Conservation (phyloP, 92 coral and sea anemone genomes). For the Umimayanthus chanpuru region DNA sequence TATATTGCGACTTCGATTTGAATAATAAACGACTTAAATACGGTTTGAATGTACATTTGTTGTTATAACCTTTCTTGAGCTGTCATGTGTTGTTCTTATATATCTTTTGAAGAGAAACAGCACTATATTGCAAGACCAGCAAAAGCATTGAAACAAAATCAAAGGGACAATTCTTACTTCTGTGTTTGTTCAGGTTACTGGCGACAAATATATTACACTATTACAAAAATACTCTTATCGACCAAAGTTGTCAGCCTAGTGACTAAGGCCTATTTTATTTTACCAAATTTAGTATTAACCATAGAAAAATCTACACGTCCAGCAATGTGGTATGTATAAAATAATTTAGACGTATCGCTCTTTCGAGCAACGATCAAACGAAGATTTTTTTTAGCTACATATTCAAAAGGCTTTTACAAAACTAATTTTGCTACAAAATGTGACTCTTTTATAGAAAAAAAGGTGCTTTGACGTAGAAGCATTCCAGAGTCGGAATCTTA, state of each 20-base stretch:
- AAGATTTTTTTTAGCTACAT: slow-evolving; percentile 31
- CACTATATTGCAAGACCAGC: background rate
- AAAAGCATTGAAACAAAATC: slow-evolving; percentile 11
- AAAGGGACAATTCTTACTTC: slow-evolving; percentile 1
- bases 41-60: slow-evolving; percentile 19
- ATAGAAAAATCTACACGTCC: slow-evolving; percentile 57
- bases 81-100: background rate
- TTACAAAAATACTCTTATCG: slow-evolving; percentile 49
- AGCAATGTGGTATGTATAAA: slow-evolving; percentile 33
- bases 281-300: slow-evolving; percentile 70
- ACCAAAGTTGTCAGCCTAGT: slow-evolving; percentile 28
- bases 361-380: slow-evolving; percentile 17
- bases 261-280: slow-evolving; percentile 39
- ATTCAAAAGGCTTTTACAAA: slow-evolving; percentile 84
- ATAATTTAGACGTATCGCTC: slow-evolving; percentile 35
- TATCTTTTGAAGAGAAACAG: background rate
- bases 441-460: slow-evolving; percentile 66
- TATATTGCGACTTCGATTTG: background rate
- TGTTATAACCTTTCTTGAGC: background rate
- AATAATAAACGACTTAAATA: slow-evolving; percentile 32
- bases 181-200: slow-evolving; percentile 49
- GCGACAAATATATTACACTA: slow-evolving; percentile 45
- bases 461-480: slow-evolving; percentile 12
- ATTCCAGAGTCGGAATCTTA: background rate
- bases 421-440: slow-evolving; percentile 97